Percentiles rank a stretch among this genome's conserved stretches.
Evolutionary conservation across 2,888 invertebrate genomes (phyloP).

Genomic region (Bruchidius siliquastri): DNA sequence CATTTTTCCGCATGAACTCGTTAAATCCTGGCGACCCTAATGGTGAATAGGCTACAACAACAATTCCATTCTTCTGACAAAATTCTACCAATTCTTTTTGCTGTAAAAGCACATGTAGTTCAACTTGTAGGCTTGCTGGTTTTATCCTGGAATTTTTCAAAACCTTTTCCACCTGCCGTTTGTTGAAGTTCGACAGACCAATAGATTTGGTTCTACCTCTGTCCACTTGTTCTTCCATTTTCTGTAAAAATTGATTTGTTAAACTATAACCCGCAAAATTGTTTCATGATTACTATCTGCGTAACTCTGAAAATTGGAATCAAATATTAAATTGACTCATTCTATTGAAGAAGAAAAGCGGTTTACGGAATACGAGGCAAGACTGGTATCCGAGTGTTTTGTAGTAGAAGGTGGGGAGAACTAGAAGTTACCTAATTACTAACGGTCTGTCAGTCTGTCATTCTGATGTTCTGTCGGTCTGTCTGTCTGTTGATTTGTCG

Average conservation of each 20-base stretch:
- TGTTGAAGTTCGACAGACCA: constrained; percentile 46
- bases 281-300: no score
- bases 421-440: no score
- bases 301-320: no score
- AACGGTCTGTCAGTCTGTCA: no score
- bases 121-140: constrained; percentile 62
- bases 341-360: no score
- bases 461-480: no score
- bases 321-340: no score
- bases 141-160: constrained; percentile 49
- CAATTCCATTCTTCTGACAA: constrained; percentile 6
- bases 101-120: constrained; percentile 50
- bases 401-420: no score
- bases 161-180: constrained; percentile 64
- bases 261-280: no score
- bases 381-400: no score
- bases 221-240: constrained; percentile 61
- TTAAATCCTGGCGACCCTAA: constrained; percentile 3
- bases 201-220: constrained; percentile 24
- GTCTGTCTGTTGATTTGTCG: no score
- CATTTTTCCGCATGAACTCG: not conserved
- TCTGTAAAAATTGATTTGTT: not conserved
- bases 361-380: no score
- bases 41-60: constrained; percentile 5
- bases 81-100: constrained; percentile 42